Conservation (phyloP, 1,140 invertebrate genomes). For the Halictus rubicundus region DNA sequence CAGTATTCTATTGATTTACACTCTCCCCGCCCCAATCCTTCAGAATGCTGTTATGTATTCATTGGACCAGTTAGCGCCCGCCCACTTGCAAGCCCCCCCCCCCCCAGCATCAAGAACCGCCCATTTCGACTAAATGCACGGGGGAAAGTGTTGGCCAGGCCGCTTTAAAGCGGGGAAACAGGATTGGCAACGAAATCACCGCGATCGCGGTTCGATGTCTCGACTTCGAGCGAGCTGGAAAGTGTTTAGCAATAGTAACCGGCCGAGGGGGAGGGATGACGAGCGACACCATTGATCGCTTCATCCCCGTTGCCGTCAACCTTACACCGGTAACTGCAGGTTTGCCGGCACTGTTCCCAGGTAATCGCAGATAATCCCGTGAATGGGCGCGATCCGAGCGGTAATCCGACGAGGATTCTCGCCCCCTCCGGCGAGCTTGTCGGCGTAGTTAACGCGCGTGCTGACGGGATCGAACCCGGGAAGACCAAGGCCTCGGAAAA, state of each 20-base stretch:
- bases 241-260: not conserved
- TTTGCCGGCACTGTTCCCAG: constrained; percentile 15
- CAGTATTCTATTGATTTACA: too few relatives aligned
- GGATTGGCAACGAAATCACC: not conserved
- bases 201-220: too few relatives aligned
- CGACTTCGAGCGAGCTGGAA: not conserved
- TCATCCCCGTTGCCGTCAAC: constrained; percentile 32
- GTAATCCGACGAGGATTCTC: constrained; percentile 27
- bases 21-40: too few relatives aligned
- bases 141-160: too few relatives aligned
- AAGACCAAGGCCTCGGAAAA: not conserved
- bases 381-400: constrained; percentile 35
- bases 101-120: too few relatives aligned
- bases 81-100: too few relatives aligned
- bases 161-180: too few relatives aligned
- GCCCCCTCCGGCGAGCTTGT: not conserved
- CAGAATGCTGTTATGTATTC: too few relatives aligned
- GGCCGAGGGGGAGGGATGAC: too few relatives aligned
- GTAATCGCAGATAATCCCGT: constrained; percentile 52
- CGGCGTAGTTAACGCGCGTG: constrained; percentile 2
- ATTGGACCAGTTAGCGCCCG: too few relatives aligned
- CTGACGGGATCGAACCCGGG: not conserved
- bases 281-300: constrained; percentile 5
- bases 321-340: constrained; percentile 24
- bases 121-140: too few relatives aligned